Conservation (phyloP, 2,113 vertebrate species). For the Salvator merianae region DNA sequence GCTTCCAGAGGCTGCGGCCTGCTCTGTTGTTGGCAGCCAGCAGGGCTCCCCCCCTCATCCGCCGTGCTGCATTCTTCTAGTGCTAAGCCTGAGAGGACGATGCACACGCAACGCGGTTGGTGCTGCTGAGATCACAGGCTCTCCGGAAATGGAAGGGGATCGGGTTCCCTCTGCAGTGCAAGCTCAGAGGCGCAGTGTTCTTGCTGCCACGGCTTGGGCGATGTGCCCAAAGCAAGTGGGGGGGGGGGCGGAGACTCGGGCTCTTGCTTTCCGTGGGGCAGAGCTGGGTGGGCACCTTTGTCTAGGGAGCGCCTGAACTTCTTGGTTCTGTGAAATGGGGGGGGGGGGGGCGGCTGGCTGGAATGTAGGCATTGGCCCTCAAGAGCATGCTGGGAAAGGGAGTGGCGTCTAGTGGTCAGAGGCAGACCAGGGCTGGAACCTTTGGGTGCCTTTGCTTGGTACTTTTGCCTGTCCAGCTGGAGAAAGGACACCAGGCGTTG, state of each 20-base stretch:
- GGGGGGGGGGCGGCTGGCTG: too few species aligned
- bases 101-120: neutral
- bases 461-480: neutral
- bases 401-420: neutral
- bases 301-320: neutral
- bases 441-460: neutral
- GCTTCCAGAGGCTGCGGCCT: neutral
- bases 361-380: neutral
- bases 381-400: neutral
- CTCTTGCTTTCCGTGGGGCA: too few species aligned
- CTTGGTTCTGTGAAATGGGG: too few species aligned
- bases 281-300: neutral
- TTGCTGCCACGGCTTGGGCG: neutral
- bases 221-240: neutral
- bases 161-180: neutral
- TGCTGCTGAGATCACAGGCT: conserved; percentile 6
- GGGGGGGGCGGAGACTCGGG: too few species aligned
- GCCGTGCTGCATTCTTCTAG: neutral
- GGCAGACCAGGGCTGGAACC: neutral
- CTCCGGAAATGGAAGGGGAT: conserved; percentile 17
- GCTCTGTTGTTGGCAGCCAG: conserved; percentile 2
- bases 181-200: neutral
- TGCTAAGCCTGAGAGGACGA: neutral
- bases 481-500: neutral
- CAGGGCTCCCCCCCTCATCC: neutral